Percentiles rank a stretch among this genome's conserved stretches.
Evolutionary conservation across 2,797 vertebrate species (phyloP).

Genomic region (Argentina silus): DNA sequence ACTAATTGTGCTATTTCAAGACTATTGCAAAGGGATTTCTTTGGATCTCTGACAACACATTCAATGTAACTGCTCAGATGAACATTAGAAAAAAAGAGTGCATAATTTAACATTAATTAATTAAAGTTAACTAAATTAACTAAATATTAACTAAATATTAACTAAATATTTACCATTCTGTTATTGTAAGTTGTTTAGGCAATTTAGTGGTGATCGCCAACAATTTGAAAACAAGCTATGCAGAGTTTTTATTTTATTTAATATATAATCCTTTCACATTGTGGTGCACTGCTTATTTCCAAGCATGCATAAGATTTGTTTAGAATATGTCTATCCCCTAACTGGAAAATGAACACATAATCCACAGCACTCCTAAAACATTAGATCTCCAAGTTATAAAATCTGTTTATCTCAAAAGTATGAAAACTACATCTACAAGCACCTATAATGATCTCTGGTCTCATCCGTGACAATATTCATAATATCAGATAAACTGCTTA

Average conservation of each 20-base stretch:
- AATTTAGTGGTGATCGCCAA: background rate
- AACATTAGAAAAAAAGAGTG: background rate
- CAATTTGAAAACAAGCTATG: background rate
- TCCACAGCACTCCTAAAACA: constrained; percentile 43
- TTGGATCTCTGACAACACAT: background rate
- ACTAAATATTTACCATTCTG: background rate
- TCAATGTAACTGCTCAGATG: background rate
- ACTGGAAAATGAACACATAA: constrained; percentile 36
- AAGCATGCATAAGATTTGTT: background rate
- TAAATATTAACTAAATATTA: background rate
- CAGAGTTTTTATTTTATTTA: no score
- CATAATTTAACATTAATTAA: background rate
- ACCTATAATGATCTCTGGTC: constrained; percentile 34
- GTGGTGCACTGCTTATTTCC: background rate
- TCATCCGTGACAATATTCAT: constrained; percentile 28
- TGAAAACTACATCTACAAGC: constrained; percentile 58
- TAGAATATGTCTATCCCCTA: constrained; percentile 8
- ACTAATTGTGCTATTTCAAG: background rate
- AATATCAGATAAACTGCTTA: constrained; percentile 49
- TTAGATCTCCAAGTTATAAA: constrained; percentile 48
- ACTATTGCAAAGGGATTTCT: background rate
- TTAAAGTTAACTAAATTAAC: background rate
- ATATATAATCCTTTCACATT: no score
- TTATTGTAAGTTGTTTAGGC: background rate
- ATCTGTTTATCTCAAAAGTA: constrained; percentile 30